A percentile compares a stretch with the other conserved stretches of the same genome.
Conservation (phyloP, 2,888 invertebrate species). For the Drosophila niveifrons region DNA sequence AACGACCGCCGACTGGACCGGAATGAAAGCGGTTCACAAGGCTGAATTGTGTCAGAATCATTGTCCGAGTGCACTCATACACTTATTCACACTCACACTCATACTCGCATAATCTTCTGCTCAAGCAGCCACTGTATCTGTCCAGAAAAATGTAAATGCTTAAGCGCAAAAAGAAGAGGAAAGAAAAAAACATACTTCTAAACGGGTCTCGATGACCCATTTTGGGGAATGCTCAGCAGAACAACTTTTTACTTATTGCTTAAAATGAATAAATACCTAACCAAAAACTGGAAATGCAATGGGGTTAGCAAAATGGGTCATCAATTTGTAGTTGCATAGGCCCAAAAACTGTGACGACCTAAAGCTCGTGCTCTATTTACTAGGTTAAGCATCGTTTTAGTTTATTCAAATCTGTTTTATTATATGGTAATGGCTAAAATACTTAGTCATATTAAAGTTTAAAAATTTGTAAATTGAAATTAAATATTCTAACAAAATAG, state of each 20-base stretch:
- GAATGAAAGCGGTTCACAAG: conserved; percentile 60
- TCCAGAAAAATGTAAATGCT: conserved; percentile 47
- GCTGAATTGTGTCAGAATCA: conserved; percentile 60
- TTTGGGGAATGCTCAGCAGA: conserved; percentile 27
- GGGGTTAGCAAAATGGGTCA: conserved; percentile 39
- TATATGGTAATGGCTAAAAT: too few relatives aligned
- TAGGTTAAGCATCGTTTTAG: not conserved
- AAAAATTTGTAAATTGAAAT: too few relatives aligned
- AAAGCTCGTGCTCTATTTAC: not conserved
- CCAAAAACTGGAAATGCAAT: conserved; percentile 39
- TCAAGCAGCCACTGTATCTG: conserved; percentile 5
- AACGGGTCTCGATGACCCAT: conserved; percentile 66
- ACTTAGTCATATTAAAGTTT: too few relatives aligned
- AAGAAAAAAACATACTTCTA: conserved; percentile 13
- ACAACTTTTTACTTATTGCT: conserved; percentile 37
- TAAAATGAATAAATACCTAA: conserved; percentile 34
- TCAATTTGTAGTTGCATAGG: conserved; percentile 19
- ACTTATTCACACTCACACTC: not conserved
- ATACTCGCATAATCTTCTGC: conserved; percentile 23
- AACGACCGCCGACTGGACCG: conserved; percentile 43
- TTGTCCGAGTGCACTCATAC: conserved; percentile 28
- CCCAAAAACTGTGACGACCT: not conserved
- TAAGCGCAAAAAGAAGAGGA: conserved; percentile 19
- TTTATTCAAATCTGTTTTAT: not conserved
- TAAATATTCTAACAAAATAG: too few relatives aligned